Percentiles rank a stretch among this genome's conserved stretches.
Conservation (phyloP, 2,888 invertebrate species). For the Bugula neritina region DNA sequence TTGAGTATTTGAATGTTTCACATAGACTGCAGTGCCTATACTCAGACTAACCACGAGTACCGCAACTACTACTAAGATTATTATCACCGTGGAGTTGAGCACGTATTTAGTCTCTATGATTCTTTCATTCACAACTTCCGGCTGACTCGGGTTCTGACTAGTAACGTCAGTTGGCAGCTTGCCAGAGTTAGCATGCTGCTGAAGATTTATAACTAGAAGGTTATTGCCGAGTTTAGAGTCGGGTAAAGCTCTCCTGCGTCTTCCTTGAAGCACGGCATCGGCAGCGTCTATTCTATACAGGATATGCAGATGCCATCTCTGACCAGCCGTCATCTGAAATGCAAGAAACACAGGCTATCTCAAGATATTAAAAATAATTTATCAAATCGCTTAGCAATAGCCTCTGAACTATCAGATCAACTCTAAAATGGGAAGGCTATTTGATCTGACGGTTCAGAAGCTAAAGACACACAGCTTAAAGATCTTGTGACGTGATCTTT, state of each 20-base stretch:
- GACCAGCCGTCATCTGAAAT: constrained; percentile 47
- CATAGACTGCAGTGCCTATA: background rate
- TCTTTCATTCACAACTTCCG: background rate
- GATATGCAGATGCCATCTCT: constrained; percentile 54
- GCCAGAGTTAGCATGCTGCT: background rate
- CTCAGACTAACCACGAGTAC: background rate
- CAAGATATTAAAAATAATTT: no score
- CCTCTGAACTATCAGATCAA: no score
- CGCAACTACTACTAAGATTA: background rate
- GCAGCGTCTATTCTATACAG: constrained; percentile 45
- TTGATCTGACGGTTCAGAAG: no score
- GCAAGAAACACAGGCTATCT: no score
- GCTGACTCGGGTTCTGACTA: background rate
- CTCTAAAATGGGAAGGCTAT: no score
- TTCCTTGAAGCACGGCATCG: constrained; percentile 32
- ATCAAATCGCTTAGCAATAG: no score
- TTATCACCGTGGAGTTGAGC: background rate
- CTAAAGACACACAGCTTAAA: no score
- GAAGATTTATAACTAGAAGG: constrained; percentile 1
- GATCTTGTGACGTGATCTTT: no score
- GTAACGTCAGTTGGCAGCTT: background rate
- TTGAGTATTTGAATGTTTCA: background rate
- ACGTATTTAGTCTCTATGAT: background rate
- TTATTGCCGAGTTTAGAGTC: background rate
- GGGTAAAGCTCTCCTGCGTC: background rate